Conservation (phyloP, 2,113 vertebrate species). For the Carassius carassius region DNA sequence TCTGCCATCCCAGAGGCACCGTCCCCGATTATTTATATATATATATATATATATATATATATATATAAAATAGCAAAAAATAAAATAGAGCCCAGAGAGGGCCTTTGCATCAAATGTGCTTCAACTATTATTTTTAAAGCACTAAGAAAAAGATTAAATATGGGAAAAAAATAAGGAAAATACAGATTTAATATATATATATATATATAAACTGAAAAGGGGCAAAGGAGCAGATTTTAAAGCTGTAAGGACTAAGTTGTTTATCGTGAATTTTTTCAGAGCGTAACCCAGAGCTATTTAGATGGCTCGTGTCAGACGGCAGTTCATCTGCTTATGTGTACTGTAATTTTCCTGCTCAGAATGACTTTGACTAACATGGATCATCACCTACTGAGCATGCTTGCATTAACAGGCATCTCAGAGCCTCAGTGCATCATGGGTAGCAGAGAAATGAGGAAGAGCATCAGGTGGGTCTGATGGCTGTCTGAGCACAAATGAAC, state of each 20-base stretch:
- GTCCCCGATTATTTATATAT: too few relatives aligned
- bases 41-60: too few relatives aligned
- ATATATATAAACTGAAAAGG: not conserved
- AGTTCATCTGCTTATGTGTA: constrained; percentile 2
- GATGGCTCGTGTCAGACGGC: not conserved
- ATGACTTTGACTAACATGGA: constrained; percentile 35
- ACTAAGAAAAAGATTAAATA: not conserved
- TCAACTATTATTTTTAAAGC: not conserved
- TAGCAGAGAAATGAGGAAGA: constrained; percentile 27
- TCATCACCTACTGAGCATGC: constrained; percentile 16
- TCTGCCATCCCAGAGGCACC: too few relatives aligned
- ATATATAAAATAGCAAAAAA: too few relatives aligned
- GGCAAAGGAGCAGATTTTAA: not conserved
- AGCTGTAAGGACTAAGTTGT: not conserved
- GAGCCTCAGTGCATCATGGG: constrained; percentile 35
- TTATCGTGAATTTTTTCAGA: not conserved
- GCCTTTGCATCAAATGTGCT: too few relatives aligned
- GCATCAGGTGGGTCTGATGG: constrained; percentile 40
- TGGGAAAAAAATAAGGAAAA: not conserved
- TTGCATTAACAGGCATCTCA: constrained; percentile 23
- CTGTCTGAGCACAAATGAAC: constrained; percentile 37
- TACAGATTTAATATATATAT: too few relatives aligned
- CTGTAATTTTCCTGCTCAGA: constrained; percentile 21
- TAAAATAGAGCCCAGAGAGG: too few relatives aligned
- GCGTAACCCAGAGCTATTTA: not conserved